These are phyloP conservation scores for Pithys albifrons DNA, from an alignment of 2,113 vertebrate species.

Conservation along the genomic window DNA sequence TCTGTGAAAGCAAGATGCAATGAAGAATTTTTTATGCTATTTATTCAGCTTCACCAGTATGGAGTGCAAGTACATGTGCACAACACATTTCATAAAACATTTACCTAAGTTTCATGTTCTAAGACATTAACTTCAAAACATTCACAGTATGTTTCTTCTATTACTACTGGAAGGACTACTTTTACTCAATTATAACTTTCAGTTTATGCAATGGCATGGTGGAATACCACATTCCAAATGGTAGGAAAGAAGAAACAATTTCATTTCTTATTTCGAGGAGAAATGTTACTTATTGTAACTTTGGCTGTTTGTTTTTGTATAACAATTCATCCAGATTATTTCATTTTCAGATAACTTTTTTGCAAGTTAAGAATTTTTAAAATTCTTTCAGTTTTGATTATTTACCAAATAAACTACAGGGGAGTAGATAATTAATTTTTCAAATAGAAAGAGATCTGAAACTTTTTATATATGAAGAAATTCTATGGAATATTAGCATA, in stretches of 20 bases:
- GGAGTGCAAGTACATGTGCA: background rate
- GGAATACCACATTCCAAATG: background rate
- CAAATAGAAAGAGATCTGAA: background rate
- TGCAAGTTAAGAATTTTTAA: background rate
- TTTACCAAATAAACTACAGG: background rate
- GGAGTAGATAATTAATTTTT: background rate
- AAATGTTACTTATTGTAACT: background rate
- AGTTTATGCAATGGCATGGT: background rate
- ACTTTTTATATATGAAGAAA: background rate
- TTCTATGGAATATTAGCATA: background rate
- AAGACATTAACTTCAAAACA: background rate
- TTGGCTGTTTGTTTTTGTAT: background rate
- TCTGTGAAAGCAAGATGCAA: background rate
- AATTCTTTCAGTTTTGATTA: background rate
- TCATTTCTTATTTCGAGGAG: background rate
- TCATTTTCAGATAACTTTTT: background rate
- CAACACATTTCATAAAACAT: background rate
- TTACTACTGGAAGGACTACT: background rate
- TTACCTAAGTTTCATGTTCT: background rate
- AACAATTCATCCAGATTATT: background rate
- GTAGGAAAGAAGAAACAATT: background rate
- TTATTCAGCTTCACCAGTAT: conserved; percentile 10
- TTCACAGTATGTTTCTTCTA: background rate
- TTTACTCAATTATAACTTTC: background rate
- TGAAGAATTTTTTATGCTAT: background rate